These are phyloP conservation scores for Timandra comae DNA, from an alignment of 2,888 invertebrate genomes.

Conservation along the genomic window DNA sequence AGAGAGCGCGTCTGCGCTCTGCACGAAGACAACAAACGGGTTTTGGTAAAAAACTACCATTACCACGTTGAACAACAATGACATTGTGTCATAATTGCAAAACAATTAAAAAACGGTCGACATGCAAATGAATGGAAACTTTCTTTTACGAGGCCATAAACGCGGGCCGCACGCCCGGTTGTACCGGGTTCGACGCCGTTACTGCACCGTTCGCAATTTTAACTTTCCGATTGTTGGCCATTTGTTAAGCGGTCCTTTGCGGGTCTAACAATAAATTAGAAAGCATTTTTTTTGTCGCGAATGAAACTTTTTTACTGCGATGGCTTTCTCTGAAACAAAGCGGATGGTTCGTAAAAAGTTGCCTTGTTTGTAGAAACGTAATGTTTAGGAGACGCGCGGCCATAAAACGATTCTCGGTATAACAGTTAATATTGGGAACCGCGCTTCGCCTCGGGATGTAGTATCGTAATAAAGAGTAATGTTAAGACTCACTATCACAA, in stretches of 20 bases:
- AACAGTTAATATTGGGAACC: conserved; percentile 6
- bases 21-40: conserved; percentile 7
- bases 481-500: too few relatives aligned
- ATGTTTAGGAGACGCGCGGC: conserved; percentile 6
- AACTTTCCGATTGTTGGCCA: conserved; percentile 40
- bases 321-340: conserved; percentile 51
- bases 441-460: too few relatives aligned
- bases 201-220: conserved; percentile 38
- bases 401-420: conserved; percentile 7
- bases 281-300: conserved; percentile 41
- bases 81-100: conserved; percentile 20
- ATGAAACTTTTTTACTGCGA: conserved; percentile 33
- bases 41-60: conserved; percentile 16
- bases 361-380: conserved; percentile 22
- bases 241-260: conserved; percentile 37
- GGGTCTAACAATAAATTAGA: conserved; percentile 56
- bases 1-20: background rate
- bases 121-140: conserved; percentile 23
- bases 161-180: too few relatives aligned
- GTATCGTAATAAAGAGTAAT: too few relatives aligned
- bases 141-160: conserved; percentile 23
- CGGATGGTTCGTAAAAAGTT: conserved; percentile 31
- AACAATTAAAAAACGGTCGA: conserved; percentile 9
- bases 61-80: conserved; percentile 19
- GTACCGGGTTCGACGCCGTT: conserved; percentile 1